phyloP scores from a whole-genome alignment of 2,113 vertebrate genomes.

The Glaucomys volans region DNA sequence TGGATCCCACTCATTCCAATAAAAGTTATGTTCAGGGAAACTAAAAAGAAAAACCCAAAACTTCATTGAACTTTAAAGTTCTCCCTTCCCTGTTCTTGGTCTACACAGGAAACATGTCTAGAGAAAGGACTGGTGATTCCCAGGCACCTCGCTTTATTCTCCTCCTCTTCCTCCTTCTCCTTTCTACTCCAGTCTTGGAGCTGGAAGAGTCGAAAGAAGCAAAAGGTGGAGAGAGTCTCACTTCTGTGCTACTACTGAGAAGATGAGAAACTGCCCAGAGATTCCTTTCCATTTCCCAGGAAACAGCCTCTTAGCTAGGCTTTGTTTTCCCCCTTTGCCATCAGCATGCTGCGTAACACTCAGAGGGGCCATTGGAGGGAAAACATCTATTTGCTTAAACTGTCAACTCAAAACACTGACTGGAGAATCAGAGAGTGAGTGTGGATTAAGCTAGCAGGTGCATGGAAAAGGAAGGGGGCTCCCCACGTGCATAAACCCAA shows the following conservation, averaged over 20 bases:
- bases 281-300: not conserved
- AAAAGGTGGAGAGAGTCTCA: not conserved
- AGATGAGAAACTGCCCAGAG: fast-evolving
- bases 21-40: not conserved
- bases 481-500: not conserved
- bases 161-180: too few species aligned
- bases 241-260: not conserved
- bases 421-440: not conserved
- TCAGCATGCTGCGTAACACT: not conserved
- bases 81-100: not conserved
- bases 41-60: not conserved
- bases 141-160: not conserved
- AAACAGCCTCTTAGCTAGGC: not conserved
- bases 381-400: not conserved
- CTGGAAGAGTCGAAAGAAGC: not conserved
- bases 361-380: not conserved
- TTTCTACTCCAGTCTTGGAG: not conserved
- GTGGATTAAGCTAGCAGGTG: not conserved
- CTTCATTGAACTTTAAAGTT: not conserved
- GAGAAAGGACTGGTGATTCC: not conserved
- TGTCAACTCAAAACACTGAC: not conserved
- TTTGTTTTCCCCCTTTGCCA: not conserved
- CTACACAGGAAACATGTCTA: not conserved
- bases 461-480: fast-evolving
- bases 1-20: not conserved